Conservation (phyloP, 2,113 vertebrate species). For the Tetraodon nigroviridis region DNA sequence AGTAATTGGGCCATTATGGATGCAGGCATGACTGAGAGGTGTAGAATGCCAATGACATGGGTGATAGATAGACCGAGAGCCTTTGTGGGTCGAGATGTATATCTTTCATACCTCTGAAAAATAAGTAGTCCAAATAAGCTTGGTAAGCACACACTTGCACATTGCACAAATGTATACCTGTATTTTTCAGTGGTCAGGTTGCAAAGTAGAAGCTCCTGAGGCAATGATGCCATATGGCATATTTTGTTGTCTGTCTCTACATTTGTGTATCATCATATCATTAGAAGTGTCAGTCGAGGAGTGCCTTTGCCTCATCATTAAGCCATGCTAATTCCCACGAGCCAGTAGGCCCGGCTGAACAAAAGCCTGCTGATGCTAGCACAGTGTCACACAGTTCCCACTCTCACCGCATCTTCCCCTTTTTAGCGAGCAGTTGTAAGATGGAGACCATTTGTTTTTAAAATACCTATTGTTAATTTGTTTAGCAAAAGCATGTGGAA, state of each 20-base stretch:
- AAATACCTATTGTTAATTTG: slow-evolving; percentile 59
- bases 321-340: slow-evolving; percentile 64
- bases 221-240: slow-evolving; percentile 63
- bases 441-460: slow-evolving; percentile 57
- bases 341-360: slow-evolving; percentile 36
- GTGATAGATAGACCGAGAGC: slow-evolving; percentile 56
- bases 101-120: slow-evolving; percentile 59
- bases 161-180: slow-evolving; percentile 20
- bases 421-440: slow-evolving; percentile 38
- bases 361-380: slow-evolving; percentile 61
- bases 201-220: slow-evolving; percentile 38
- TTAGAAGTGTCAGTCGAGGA: slow-evolving; percentile 57
- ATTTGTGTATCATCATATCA: slow-evolving; percentile 44
- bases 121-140: slow-evolving; percentile 38
- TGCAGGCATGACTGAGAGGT: slow-evolving; percentile 71
- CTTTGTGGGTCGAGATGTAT: slow-evolving; percentile 57
- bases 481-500: slow-evolving; percentile 49
- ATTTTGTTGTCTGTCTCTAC: slow-evolving; percentile 46
- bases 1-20: slow-evolving; percentile 79
- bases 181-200: slow-evolving; percentile 16
- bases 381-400: slow-evolving; percentile 62
- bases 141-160: slow-evolving; percentile 9
- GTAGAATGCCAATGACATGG: slow-evolving; percentile 65
- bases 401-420: slow-evolving; percentile 39
- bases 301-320: slow-evolving; percentile 67